These are phyloP conservation scores for Microtus ochrogaster DNA, from an alignment of 2,113 vertebrate species.

Conservation along the genomic window DNA sequence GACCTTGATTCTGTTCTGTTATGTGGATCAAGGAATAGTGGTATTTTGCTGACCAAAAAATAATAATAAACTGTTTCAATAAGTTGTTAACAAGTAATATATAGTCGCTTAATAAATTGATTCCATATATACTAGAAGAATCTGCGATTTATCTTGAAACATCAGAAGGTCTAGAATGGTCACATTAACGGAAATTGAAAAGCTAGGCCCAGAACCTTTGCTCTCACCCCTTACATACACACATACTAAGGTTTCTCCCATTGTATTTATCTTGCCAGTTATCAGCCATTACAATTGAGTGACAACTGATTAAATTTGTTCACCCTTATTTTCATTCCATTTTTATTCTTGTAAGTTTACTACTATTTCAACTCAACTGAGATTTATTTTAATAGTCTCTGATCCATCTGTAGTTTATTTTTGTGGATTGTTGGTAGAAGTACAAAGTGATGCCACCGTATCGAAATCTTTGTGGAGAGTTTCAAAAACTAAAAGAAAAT, in stretches of 20 bases:
- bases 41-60: neutral
- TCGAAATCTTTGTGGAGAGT: neutral
- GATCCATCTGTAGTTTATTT: neutral
- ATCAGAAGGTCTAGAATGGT: neutral
- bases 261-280: neutral
- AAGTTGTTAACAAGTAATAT: neutral
- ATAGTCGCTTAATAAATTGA: neutral
- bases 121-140: neutral
- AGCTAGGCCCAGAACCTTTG: neutral
- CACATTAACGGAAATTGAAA: neutral
- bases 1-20: neutral
- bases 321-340: neutral
- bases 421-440: neutral
- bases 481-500: neutral
- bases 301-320: neutral
- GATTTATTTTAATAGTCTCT: neutral
- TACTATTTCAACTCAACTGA: neutral
- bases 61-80: slow-evolving; percentile 1
- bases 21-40: neutral
- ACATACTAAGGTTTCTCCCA: neutral
- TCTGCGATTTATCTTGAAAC: neutral
- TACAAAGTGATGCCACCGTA: neutral
- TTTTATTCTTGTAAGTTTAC: neutral
- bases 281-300: neutral
- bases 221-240: neutral